Conservation (phyloP, 64 coral and sea anemone species). For the Montipora foliosa region DNA sequence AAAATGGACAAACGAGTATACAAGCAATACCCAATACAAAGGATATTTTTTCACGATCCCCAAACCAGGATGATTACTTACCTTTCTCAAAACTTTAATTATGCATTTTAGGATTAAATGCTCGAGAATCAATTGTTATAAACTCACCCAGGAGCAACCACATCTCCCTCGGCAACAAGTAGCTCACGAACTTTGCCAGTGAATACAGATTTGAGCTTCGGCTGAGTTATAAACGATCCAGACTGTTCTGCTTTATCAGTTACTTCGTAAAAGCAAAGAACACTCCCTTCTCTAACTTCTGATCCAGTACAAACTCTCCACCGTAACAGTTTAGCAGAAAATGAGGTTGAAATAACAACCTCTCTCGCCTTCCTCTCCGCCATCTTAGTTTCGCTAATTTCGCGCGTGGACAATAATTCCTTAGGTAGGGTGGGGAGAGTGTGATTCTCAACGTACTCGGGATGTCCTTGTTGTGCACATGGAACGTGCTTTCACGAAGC, state of each 20-base stretch:
- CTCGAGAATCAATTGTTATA: not conserved
- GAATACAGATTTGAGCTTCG: constrained; percentile 87
- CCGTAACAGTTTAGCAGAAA: constrained; percentile 76
- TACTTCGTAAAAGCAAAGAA: constrained; percentile 94
- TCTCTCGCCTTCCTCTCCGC: constrained; percentile 75
- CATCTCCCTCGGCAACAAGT: constrained; percentile 88
- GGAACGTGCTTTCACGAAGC: no score
- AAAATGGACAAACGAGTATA: not conserved
- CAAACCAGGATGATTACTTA: not conserved
- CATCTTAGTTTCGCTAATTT: constrained; percentile 85
- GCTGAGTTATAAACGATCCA: constrained; percentile 87
- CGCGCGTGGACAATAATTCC: constrained; percentile 50
- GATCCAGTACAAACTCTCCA: constrained; percentile 82
- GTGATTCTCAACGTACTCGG: not conserved
- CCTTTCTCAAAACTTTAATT: not conserved
- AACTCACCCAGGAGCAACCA: constrained; percentile 84
- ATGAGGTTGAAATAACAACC: constrained; percentile 85
- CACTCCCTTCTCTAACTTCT: constrained; percentile 91
- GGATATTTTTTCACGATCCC: not conserved
- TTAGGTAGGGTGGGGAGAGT: constrained; percentile 20
- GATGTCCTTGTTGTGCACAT: no score
- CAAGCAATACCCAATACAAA: not conserved
- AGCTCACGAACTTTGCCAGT: constrained; percentile 84
- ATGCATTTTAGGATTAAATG: not conserved
- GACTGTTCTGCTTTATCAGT: constrained; percentile 54